A percentile compares a stretch with the other conserved stretches of the same genome.
phyloP scores from a whole-genome alignment of 37 sponge, comb jelly and placozoan species.

The Haliclona indistincta region DNA sequence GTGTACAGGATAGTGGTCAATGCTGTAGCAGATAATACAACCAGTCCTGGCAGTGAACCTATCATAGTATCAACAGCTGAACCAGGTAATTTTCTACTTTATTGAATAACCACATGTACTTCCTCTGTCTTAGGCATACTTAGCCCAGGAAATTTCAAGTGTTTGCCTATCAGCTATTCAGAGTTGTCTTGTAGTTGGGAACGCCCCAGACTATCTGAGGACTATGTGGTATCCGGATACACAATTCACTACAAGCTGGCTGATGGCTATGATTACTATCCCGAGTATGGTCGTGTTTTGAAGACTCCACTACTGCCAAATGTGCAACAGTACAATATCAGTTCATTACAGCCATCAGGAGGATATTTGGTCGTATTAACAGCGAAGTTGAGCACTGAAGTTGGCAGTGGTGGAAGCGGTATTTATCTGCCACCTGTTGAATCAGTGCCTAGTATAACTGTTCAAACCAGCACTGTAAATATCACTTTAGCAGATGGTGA shows the following conservation, averaged over 20 bases:
- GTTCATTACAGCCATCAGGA: not conserved
- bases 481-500: not conserved
- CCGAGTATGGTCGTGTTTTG: not conserved
- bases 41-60: not conserved
- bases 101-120: too few relatives aligned
- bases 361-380: not conserved
- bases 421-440: not conserved
- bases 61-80: not conserved
- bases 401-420: not conserved
- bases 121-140: too few relatives aligned
- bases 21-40: not conserved
- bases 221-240: not conserved
- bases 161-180: not conserved
- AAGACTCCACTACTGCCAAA: not conserved
- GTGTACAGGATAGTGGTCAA: not conserved
- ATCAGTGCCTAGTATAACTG: not conserved
- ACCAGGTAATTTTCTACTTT: not conserved
- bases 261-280: slow-evolving; percentile 15
- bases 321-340: not conserved
- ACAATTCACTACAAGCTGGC: not conserved
- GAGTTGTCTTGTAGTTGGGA: not conserved
- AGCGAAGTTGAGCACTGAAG: not conserved
- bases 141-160: not conserved
- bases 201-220: not conserved
- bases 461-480: not conserved